Percentiles rank a stretch among this genome's conserved stretches.
These are phyloP conservation scores for Chloebia gouldiae DNA, from an alignment of 2,113 vertebrate genomes.

Conservation along the genomic window DNA sequence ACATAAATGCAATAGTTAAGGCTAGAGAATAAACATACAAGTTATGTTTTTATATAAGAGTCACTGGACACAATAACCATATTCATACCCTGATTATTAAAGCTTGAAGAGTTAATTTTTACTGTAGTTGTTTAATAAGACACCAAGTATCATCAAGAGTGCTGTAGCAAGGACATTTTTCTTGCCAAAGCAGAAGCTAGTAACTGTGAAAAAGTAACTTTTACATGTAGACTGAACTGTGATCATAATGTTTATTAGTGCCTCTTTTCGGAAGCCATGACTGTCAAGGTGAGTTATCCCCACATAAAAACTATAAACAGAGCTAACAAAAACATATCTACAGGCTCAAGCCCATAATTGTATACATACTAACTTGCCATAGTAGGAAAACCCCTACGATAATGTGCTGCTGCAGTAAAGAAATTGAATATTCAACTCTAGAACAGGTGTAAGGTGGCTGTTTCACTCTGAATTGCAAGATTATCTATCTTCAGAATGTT, in stretches of 20 bases:
- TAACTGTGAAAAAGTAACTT: background rate
- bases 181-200: background rate
- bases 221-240: background rate
- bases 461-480: background rate
- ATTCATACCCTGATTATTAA: background rate
- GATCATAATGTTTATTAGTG: background rate
- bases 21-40: background rate
- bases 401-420: background rate
- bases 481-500: background rate
- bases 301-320: background rate
- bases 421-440: background rate
- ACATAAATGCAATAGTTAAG: background rate
- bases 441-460: background rate
- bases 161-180: background rate
- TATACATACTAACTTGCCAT: background rate
- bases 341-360: accelerated
- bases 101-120: background rate
- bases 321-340: background rate
- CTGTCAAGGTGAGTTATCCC: background rate
- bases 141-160: background rate
- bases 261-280: background rate
- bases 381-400: background rate
- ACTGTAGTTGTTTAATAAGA: background rate
- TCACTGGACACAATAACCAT: background rate
- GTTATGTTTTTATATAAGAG: background rate